Evolutionary conservation across 2,888 invertebrate genomes (phyloP).

Genomic region (Erynnis tages): DNA sequence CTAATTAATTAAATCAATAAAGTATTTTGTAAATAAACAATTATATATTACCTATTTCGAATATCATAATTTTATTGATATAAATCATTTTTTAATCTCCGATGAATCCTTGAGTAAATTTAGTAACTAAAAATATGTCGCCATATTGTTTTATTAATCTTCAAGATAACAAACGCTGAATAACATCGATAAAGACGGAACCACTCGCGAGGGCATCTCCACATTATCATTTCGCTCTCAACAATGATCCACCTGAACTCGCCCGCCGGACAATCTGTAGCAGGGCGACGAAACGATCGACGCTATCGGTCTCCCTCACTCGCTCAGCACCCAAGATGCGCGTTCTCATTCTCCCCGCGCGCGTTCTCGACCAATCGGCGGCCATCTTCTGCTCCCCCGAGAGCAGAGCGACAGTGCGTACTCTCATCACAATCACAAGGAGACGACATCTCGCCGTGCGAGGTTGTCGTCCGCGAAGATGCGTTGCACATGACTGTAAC

Average conservation of each 20-base stretch:
- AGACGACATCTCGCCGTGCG: slow-evolving; percentile 73
- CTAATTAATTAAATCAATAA: no score
- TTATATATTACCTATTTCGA: no score
- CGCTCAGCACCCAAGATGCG: slow-evolving; percentile 61
- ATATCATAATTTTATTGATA: no score
- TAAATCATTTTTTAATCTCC: no score
- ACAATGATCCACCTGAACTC: slow-evolving; percentile 72
- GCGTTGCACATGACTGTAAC: slow-evolving; percentile 41
- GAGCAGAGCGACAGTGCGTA: slow-evolving; percentile 81
- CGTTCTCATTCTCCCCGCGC: slow-evolving; percentile 72
- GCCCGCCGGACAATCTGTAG: slow-evolving; percentile 67
- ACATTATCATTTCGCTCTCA: slow-evolving; percentile 70
- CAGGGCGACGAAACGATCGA: slow-evolving; percentile 66
- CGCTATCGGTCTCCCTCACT: slow-evolving; percentile 69
- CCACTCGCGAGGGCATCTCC: slow-evolving; percentile 65
- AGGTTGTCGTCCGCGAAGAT: slow-evolving; percentile 73
- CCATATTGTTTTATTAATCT: slow-evolving; percentile 46
- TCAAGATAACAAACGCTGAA: slow-evolving; percentile 42
- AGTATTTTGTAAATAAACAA: no score
- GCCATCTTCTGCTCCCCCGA: slow-evolving; percentile 80
- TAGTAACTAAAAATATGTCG: slow-evolving; percentile 28
- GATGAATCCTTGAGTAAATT: background rate
- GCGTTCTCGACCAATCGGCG: slow-evolving; percentile 77
- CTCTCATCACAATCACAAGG: slow-evolving; percentile 78
- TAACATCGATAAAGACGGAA: slow-evolving; percentile 51